Evolutionary conservation across 2,888 invertebrate genomes (phyloP).

Genomic region (Acrobasis suavella): DNA sequence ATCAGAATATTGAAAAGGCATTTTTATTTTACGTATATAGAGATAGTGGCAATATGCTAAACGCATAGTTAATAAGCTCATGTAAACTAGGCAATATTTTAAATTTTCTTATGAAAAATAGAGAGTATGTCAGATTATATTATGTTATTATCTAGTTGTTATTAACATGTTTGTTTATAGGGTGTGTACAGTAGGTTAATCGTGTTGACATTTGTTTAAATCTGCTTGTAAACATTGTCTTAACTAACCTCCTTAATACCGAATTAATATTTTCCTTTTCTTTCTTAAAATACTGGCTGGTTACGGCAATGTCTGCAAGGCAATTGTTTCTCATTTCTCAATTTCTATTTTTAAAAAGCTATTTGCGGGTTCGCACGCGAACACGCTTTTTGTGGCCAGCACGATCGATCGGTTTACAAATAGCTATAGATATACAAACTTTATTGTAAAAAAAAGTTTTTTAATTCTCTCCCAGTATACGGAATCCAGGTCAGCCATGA

Average conservation of each 20-base stretch:
- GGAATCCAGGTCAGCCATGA: neutral
- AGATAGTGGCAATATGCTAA: neutral
- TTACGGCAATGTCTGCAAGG: conserved; percentile 14
- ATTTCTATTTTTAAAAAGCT: conserved; percentile 17
- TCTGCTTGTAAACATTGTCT: conserved; percentile 32
- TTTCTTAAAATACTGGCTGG: conserved; percentile 11
- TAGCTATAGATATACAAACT: neutral
- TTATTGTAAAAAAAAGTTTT: neutral
- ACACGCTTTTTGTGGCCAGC: conserved; percentile 10
- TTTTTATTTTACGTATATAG: too few relatives aligned
- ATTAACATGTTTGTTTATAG: conserved; percentile 35
- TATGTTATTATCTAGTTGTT: conserved; percentile 35
- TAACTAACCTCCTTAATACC: conserved; percentile 22
- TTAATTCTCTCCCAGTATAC: neutral
- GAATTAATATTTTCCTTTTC: conserved; percentile 1
- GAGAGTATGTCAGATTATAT: conserved; percentile 30
- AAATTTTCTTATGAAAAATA: conserved; percentile 34
- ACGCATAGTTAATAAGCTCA: conserved; percentile 12
- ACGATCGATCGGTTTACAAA: conserved; percentile 7
- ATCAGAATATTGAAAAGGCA: too few relatives aligned
- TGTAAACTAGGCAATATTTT: conserved; percentile 26
- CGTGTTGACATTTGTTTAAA: conserved; percentile 33
- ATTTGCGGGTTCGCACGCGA: conserved; percentile 15
- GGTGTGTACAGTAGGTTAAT: conserved; percentile 36
- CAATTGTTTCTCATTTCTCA: conserved; percentile 2